These are phyloP conservation scores for Luehdorfia chinensis DNA, from an alignment of 1,140 invertebrate species.

Conservation along the genomic window DNA sequence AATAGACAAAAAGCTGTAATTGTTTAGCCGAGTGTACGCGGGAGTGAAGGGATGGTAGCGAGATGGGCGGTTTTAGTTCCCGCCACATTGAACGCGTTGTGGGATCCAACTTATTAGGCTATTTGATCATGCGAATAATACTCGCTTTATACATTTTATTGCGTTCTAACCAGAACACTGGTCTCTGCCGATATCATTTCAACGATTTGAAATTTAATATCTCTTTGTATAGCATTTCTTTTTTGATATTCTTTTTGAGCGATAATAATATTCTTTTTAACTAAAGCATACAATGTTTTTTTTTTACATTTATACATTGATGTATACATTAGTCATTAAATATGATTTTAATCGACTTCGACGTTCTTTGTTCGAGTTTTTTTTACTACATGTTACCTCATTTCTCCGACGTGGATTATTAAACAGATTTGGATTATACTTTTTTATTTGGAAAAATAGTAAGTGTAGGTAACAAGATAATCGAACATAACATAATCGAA, in stretches of 20 bases:
- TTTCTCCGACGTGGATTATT: background rate
- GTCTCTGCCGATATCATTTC: conserved; percentile 44
- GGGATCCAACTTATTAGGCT: conserved; percentile 74
- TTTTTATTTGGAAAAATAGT: too few relatives aligned
- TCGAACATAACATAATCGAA: too few relatives aligned
- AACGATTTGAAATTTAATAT: conserved; percentile 54
- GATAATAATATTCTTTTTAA: background rate
- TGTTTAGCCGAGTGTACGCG: conserved; percentile 41
- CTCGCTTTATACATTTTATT: conserved; percentile 70
- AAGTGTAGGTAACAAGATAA: too few relatives aligned
- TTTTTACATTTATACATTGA: too few relatives aligned
- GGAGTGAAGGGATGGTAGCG: conserved; percentile 39
- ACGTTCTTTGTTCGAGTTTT: too few relatives aligned
- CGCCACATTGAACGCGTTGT: conserved; percentile 68
- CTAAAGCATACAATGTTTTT: background rate
- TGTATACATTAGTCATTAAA: too few relatives aligned
- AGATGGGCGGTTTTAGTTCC: conserved; percentile 53
- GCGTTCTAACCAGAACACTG: conserved; percentile 37
- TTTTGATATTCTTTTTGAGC: conserved; percentile 19
- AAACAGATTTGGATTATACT: background rate
- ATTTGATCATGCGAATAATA: conserved; percentile 72
- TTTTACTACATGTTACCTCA: background rate
- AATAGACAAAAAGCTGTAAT: conserved; percentile 43
- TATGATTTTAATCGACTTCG: too few relatives aligned
- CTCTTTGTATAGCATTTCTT: conserved; percentile 4